These are phyloP conservation scores for Neogobius melanostomus DNA, from an alignment of 2,113 vertebrate species.

Conservation along the genomic window DNA sequence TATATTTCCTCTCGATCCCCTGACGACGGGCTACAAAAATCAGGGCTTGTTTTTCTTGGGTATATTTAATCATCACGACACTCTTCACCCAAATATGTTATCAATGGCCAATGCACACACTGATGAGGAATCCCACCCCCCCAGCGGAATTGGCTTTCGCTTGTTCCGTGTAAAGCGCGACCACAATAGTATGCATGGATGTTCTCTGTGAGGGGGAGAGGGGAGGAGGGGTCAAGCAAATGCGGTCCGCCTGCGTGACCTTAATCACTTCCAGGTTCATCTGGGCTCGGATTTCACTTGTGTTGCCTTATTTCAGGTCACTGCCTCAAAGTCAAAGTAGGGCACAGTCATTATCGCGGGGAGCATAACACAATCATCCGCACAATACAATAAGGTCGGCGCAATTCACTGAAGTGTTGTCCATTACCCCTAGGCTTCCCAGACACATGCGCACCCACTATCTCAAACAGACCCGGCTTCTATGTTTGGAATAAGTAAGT, in stretches of 20 bases:
- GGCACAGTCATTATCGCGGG: conserved; percentile 79
- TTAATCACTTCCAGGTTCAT: conserved; percentile 81
- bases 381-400: conserved; percentile 79
- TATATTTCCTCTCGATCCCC: conserved; percentile 17
- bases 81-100: conserved; percentile 30
- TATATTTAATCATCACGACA: conserved; percentile 59
- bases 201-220: neutral
- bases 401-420: conserved; percentile 76
- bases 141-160: conserved; percentile 56
- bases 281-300: conserved; percentile 76
- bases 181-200: neutral
- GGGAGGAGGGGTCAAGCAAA: conserved; percentile 71
- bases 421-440: conserved; percentile 67
- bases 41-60: conserved; percentile 8
- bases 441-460: conserved; percentile 53
- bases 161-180: conserved; percentile 60
- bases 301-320: conserved; percentile 80
- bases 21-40: conserved; percentile 30
- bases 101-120: conserved; percentile 61
- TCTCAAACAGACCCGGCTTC: conserved; percentile 24
- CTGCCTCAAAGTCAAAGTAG: conserved; percentile 80
- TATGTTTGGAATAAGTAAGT: conserved; percentile 48
- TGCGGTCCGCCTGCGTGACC: conserved; percentile 72
- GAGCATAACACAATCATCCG: conserved; percentile 78
- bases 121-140: conserved; percentile 55